Evolutionary conservation across 2,888 invertebrate species (phyloP).

Genomic region (Meandrusa payeni): DNA sequence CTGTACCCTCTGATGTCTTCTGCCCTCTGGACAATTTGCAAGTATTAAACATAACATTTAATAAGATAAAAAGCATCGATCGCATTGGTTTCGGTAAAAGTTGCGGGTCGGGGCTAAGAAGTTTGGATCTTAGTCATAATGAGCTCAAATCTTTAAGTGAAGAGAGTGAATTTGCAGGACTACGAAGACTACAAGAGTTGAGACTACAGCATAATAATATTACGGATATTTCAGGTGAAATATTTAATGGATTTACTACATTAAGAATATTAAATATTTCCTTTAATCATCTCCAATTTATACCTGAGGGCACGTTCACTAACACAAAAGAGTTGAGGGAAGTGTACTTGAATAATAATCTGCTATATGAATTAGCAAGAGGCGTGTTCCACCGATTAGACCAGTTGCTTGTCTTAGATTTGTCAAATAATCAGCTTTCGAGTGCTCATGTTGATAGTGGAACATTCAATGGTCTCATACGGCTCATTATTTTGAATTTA

Average conservation of each 20-base stretch:
- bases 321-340: slow-evolving; percentile 91
- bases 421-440: slow-evolving; percentile 92
- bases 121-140: slow-evolving; percentile 91
- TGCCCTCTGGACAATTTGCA: slow-evolving; percentile 90
- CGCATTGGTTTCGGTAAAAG: slow-evolving; percentile 85
- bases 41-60: slow-evolving; percentile 90
- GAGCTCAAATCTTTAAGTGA: slow-evolving; percentile 87
- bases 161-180: slow-evolving; percentile 86
- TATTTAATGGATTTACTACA: slow-evolving; percentile 88
- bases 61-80: slow-evolving; percentile 88
- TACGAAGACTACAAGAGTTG: slow-evolving; percentile 89
- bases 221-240: slow-evolving; percentile 87
- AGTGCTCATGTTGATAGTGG: slow-evolving; percentile 92
- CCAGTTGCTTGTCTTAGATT: slow-evolving; percentile 91
- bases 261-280: slow-evolving; percentile 92
- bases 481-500: slow-evolving; percentile 91
- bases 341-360: slow-evolving; percentile 93
- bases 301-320: slow-evolving; percentile 91
- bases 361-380: slow-evolving; percentile 90
- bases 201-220: slow-evolving; percentile 91
- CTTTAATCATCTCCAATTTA: slow-evolving; percentile 88
- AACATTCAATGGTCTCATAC: slow-evolving; percentile 92
- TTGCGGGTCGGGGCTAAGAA: slow-evolving; percentile 86
- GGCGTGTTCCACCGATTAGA: slow-evolving; percentile 92
- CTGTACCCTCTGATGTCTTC: slow-evolving; percentile 88